A percentile compares a stretch with the other conserved stretches of the same genome.
Conservation (phyloP, 2,113 vertebrate genomes). For the Rhinogobius similis region DNA sequence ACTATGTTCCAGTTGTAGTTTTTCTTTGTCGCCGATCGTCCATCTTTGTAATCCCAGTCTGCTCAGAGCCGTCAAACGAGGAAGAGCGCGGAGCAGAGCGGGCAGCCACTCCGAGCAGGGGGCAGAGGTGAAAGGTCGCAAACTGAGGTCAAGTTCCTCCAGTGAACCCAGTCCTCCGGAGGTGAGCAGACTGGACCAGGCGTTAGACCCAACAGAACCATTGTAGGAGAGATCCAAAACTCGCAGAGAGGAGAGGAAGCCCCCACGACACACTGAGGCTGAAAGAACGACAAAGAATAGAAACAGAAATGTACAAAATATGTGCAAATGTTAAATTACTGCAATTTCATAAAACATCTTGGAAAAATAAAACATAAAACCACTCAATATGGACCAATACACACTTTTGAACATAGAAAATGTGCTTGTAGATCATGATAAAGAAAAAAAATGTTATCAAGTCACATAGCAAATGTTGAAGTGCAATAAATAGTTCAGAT, state of each 20-base stretch:
- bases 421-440: too few relatives aligned
- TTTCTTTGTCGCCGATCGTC: constrained; percentile 64
- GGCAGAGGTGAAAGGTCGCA: constrained; percentile 66
- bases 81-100: constrained; percentile 72
- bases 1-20: constrained; percentile 66
- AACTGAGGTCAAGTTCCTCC: constrained; percentile 83
- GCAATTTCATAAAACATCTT: too few relatives aligned
- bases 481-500: too few relatives aligned
- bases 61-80: constrained; percentile 71
- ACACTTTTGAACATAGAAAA: too few relatives aligned
- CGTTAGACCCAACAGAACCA: constrained; percentile 66
- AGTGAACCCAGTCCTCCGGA: constrained; percentile 77
- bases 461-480: too few relatives aligned
- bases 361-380: too few relatives aligned
- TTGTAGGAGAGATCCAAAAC: constrained; percentile 87
- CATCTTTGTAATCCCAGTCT: constrained; percentile 82
- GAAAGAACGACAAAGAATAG: constrained; percentile 73
- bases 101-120: constrained; percentile 78
- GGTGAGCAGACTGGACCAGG: constrained; percentile 79
- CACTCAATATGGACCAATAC: too few relatives aligned
- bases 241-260: constrained; percentile 69
- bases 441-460: too few relatives aligned
- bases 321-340: too few relatives aligned
- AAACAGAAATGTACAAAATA: too few relatives aligned
- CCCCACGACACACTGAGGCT: constrained; percentile 59